A percentile compares a stretch with the other conserved stretches of the same genome.
Evolutionary conservation across 2,797 vertebrate genomes (phyloP).

Genomic region (Octomys mimax): DNA sequence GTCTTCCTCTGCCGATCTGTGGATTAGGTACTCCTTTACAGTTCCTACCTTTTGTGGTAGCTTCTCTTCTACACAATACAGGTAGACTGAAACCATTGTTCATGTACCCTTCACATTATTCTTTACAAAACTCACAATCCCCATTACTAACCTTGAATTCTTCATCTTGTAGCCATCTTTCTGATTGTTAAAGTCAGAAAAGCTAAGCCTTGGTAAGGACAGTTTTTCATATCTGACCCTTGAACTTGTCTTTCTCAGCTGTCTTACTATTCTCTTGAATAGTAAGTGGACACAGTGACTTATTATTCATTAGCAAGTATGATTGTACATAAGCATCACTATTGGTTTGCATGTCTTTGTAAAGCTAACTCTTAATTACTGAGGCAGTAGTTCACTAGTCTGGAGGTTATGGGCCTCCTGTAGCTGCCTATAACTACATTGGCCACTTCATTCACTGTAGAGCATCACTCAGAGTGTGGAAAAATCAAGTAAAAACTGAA

Average conservation of each 20-base stretch:
- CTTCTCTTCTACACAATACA: background rate
- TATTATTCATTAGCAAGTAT: conserved; percentile 68
- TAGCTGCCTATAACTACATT: too few relatives aligned
- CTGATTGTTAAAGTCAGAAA: conserved; percentile 59
- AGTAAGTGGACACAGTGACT: background rate
- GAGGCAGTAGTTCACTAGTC: conserved; percentile 19
- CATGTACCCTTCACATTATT: background rate
- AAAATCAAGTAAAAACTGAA: conserved; percentile 41
- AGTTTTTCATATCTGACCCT: conserved; percentile 47
- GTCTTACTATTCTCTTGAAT: background rate
- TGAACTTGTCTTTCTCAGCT: conserved; percentile 38
- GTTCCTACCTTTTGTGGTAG: background rate
- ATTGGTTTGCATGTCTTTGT: conserved; percentile 54
- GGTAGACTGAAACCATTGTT: background rate
- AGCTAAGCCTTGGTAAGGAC: background rate
- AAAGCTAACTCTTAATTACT: conserved; percentile 53
- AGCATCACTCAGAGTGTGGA: conserved; percentile 30
- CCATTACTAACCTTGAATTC: conserved; percentile 1
- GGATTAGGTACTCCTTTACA: background rate
- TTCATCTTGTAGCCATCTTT: conserved; percentile 26
- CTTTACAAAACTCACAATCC: background rate
- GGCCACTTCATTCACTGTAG: background rate
- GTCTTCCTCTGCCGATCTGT: background rate
- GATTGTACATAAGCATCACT: conserved; percentile 49
- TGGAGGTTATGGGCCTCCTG: background rate